Conservation (phyloP, 2,113 vertebrate genomes). For the Oceanites oceanicus region DNA sequence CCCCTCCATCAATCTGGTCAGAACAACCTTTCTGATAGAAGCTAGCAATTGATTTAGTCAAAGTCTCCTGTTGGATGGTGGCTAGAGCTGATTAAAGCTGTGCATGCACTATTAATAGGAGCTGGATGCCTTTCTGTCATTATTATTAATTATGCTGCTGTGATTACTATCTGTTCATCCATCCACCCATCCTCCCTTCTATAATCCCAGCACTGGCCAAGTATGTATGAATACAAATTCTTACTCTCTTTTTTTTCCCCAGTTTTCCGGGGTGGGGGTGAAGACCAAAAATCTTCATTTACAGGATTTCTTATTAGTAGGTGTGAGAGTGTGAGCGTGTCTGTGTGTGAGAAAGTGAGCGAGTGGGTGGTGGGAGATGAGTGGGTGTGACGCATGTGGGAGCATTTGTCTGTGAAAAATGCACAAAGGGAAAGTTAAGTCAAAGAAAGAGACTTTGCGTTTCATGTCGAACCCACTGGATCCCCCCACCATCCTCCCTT, state of each 20-base stretch:
- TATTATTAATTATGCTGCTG: constrained; percentile 51
- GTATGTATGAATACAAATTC: not conserved
- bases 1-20: not conserved
- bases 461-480: not conserved
- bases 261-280: not conserved
- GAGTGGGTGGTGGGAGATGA: not conserved
- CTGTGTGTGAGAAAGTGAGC: not conserved
- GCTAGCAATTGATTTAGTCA: not conserved
- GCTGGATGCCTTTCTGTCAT: constrained; percentile 34
- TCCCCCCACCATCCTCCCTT: not conserved
- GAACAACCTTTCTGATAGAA: not conserved
- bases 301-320: not conserved
- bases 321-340: not conserved
- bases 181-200: not conserved
- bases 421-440: not conserved
- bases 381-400: not conserved
- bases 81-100: constrained; percentile 37
- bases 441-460: not conserved
- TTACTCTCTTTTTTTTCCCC: not conserved
- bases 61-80: not conserved
- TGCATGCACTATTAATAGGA: constrained; percentile 35
- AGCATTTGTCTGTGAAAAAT: not conserved
- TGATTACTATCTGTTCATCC: constrained; percentile 45
- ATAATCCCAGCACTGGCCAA: not conserved
- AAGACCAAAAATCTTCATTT: not conserved